Percentiles rank a stretch among this genome's conserved stretches.
Conservation (phyloP, 1,140 invertebrate genomes). For the Chlorops oryzae region DNA sequence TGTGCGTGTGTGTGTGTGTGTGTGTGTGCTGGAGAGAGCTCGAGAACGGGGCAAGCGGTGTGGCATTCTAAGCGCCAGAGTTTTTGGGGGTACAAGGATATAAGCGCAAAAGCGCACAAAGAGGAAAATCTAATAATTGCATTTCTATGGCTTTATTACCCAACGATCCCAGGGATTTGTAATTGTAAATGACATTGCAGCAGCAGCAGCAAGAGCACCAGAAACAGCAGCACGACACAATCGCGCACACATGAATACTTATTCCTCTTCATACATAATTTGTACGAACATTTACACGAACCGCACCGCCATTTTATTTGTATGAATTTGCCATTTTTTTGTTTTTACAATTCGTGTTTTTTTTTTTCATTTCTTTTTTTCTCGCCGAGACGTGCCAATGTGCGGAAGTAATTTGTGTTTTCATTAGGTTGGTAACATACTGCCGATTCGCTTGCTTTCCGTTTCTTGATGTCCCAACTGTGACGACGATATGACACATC, state of each 20-base stretch:
- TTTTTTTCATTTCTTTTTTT: neutral
- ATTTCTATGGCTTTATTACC: constrained; percentile 17
- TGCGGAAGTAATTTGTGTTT: constrained; percentile 16
- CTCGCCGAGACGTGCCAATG: constrained; percentile 11
- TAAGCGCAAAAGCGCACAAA: too few relatives aligned
- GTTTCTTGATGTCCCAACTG: neutral
- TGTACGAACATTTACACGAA: too few relatives aligned
- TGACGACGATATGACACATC: too few relatives aligned
- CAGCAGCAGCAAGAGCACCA: too few relatives aligned
- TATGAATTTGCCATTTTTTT: too few relatives aligned
- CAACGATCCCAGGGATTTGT: constrained; percentile 8
- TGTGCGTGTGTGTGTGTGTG: too few relatives aligned
- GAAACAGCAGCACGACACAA: too few relatives aligned
- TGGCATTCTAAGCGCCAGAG: neutral
- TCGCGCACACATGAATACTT: too few relatives aligned
- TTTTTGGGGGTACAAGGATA: too few relatives aligned
- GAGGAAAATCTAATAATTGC: constrained; percentile 25
- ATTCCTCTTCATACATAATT: too few relatives aligned
- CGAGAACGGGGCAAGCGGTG: constrained; percentile 5
- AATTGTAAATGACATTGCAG: neutral
- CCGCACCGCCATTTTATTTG: too few relatives aligned
- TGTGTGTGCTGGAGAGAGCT: constrained; percentile 11
- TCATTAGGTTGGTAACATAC: constrained; percentile 14
- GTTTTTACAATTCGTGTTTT: neutral
- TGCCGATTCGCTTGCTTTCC: neutral